A percentile compares a stretch with the other conserved stretches of the same genome.
Conservation (phyloP, 2,113 vertebrate species). For the Xiphorhynchus elegans region DNA sequence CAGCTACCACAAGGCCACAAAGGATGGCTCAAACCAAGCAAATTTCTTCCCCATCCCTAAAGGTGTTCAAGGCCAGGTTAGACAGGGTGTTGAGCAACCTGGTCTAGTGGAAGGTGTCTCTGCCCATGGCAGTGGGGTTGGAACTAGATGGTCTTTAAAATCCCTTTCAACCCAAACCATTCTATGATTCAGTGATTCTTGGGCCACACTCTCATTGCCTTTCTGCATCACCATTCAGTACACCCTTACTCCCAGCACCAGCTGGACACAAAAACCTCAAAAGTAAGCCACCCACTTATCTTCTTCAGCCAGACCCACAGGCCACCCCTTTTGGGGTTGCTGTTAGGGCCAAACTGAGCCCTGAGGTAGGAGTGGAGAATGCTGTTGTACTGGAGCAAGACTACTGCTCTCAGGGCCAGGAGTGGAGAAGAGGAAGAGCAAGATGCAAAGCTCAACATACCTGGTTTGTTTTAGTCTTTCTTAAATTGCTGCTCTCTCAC, state of each 20-base stretch:
- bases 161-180: neutral
- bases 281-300: neutral
- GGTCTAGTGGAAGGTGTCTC: neutral
- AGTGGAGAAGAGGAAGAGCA: neutral
- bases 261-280: neutral
- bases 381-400: neutral
- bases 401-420: neutral
- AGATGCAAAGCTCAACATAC: neutral
- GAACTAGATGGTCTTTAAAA: neutral
- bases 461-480: neutral
- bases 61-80: neutral
- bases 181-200: neutral
- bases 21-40: neutral
- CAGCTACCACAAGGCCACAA: neutral
- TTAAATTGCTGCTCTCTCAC: neutral
- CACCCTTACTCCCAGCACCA: neutral
- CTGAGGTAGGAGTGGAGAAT: accelerated
- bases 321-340: neutral
- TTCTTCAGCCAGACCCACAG: neutral
- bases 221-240: neutral
- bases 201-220: neutral
- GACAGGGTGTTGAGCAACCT: neutral
- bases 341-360: neutral
- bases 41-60: neutral
- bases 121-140: neutral